These are phyloP conservation scores for Apistogramma diplotaenia DNA, from an alignment of 2,113 vertebrate genomes.

Conservation along the genomic window DNA sequence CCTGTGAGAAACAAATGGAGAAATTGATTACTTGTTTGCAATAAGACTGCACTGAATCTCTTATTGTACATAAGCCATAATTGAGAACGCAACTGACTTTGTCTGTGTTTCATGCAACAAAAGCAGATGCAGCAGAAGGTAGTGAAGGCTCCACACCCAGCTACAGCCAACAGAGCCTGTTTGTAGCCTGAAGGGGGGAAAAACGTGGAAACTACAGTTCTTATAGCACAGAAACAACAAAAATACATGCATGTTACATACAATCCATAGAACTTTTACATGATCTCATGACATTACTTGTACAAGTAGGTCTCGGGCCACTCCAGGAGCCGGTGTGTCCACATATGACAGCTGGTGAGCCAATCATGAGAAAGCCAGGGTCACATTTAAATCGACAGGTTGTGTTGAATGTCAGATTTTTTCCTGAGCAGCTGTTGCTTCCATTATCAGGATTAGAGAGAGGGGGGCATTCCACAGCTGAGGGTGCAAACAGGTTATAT, in stretches of 20 bases:
- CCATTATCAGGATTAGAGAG: conserved; percentile 38
- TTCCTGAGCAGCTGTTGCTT: conserved; percentile 26
- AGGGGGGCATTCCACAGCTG: conserved; percentile 43
- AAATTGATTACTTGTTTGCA: neutral
- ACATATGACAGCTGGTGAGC: conserved; percentile 31
- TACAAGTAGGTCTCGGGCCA: conserved; percentile 52
- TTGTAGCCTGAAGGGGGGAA: conserved; percentile 48
- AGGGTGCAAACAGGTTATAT: neutral
- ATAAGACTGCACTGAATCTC: neutral
- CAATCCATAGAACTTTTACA: neutral
- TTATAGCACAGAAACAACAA: neutral
- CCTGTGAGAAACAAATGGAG: conserved; percentile 37
- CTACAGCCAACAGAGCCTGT: conserved; percentile 48
- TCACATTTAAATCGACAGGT: conserved; percentile 59
- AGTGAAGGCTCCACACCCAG: conserved; percentile 31
- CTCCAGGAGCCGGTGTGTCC: conserved; percentile 47
- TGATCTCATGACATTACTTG: conserved; percentile 38
- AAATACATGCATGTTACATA: fast-evolving
- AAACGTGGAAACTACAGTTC: no score
- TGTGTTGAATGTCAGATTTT: conserved; percentile 39
- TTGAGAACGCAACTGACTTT: conserved; percentile 58
- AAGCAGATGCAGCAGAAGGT: conserved; percentile 52
- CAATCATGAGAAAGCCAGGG: conserved; percentile 41
- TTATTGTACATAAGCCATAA: neutral
- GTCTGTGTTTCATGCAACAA: conserved; percentile 55